Evolutionary conservation across 2,888 invertebrate genomes (phyloP), one percentile per base, ranked within the genome.

Genomic region (Eristalis tenax): DNA sequence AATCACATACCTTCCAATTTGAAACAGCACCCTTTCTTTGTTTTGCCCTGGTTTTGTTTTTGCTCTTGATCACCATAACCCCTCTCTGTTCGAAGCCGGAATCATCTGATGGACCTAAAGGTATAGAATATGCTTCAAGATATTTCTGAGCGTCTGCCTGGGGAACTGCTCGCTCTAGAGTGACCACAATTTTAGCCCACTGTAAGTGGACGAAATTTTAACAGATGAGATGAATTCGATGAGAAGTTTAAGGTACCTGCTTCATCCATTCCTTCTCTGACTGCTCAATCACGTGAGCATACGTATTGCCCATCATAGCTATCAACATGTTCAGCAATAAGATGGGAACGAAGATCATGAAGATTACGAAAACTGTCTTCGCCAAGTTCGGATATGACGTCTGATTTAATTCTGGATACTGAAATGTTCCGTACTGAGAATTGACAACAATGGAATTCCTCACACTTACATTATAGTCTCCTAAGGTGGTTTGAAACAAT

Each of bases 261-360:
- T 98, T 98, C 92, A 99, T 97, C 97, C 98, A 99, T 92, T 99
- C 99, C 93, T 99, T 99, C 93, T 99, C 99, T 43, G 99, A 99
- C 92, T 99, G 98, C 92, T 98, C 98, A 90, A 99, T 99, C 83
- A 99, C 98, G 90, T 98, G 97, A 0, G 98, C 98, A 92, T 99
- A 99, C 0, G 99, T 99, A 93, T 99, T 99, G 43, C 99, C 99
- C 99, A 99, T 99, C 99, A 99, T 99, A 88, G 99, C 99, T 89
- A 99, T 99, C 93, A 99, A 95, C 95, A 95, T 99, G 95, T 99
- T 99, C 15, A 99, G 95, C 90, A 99, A 94, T 68, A 99, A 94
- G 91, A 99, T 99, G 1, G 99, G 99, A 85, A 99, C 98, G 90
- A 99, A 96, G 78, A 99, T 97, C 98, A 99, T 99, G 92, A 99